Percentiles rank a stretch among this genome's conserved stretches.
Evolutionary conservation across 2,113 vertebrate genomes (phyloP).

Genomic region (Meles meles): DNA sequence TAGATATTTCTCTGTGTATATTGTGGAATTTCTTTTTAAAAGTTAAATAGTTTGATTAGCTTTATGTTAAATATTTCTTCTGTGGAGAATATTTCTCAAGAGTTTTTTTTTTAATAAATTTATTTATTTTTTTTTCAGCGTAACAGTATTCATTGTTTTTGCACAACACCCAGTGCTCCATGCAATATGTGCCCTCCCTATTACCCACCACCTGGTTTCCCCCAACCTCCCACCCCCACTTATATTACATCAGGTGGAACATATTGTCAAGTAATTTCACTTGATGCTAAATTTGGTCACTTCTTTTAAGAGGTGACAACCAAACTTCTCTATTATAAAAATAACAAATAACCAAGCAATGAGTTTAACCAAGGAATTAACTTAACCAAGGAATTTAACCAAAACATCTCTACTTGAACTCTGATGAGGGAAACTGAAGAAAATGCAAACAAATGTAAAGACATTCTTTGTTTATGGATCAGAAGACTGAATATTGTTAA

Average conservation of each 20-base stretch:
- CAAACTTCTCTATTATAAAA: slow-evolving; percentile 29
- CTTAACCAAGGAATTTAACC: not conserved
- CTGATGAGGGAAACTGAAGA: not conserved
- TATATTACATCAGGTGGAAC: not conserved
- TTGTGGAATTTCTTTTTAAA: not conserved
- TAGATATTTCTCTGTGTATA: not conserved
- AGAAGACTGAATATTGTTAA: not conserved
- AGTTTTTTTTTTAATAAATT: too few species aligned
- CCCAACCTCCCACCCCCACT: too few species aligned
- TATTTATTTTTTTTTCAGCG: too few species aligned
- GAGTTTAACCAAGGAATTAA: too few species aligned
- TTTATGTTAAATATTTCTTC: not conserved
- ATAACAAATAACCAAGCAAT: not conserved
- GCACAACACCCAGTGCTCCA: too few species aligned
- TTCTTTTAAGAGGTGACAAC: not conserved
- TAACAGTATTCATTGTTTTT: too few species aligned
- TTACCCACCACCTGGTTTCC: too few species aligned
- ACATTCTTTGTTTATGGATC: not conserved
- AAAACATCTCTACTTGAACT: not conserved
- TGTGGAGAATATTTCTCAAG: not conserved
- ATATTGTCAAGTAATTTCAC: not conserved
- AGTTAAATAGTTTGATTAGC: not conserved
- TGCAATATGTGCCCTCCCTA: too few species aligned
- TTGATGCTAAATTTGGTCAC: not conserved
- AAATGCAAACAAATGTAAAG: not conserved